Percentiles rank a stretch among this genome's conserved stretches.
Evolutionary conservation across 2,113 vertebrate species (phyloP).

Genomic region (Callipepla californica): DNA sequence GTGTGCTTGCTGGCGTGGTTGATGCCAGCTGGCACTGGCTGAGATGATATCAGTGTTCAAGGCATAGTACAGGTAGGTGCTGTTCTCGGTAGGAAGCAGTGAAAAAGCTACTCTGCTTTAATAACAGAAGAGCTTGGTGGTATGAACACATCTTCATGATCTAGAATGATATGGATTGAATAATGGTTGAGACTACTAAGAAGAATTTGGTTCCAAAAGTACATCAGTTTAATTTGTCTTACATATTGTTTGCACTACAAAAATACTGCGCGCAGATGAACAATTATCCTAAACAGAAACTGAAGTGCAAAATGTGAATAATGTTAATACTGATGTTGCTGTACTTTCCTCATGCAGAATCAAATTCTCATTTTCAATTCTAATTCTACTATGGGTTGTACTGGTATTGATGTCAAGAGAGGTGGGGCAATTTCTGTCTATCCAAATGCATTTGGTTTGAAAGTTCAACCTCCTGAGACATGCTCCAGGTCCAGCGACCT

Average conservation of each 20-base stretch:
- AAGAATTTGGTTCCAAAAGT: background rate
- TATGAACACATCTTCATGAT: accelerated
- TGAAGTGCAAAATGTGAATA: background rate
- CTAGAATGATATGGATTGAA: background rate
- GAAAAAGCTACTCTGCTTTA: background rate
- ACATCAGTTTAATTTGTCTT: background rate
- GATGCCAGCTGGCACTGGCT: accelerated
- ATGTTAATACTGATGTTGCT: background rate
- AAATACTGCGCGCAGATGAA: background rate
- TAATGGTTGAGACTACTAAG: background rate
- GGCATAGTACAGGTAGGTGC: background rate
- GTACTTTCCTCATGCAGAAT: background rate
- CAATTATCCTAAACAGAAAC: background rate
- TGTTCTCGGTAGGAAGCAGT: background rate
- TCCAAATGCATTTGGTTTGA: background rate
- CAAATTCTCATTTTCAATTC: background rate
- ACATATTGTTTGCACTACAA: background rate
- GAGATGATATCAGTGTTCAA: background rate
- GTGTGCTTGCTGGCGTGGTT: background rate
- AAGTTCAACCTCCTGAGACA: background rate
- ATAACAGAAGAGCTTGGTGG: background rate
- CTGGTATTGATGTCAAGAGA: background rate
- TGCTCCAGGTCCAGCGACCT: background rate
- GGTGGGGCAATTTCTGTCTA: background rate
- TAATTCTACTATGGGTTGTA: background rate